Percentiles rank a stretch among this genome's conserved stretches.
phyloP scores from a whole-genome alignment of 2,113 vertebrate species.

The Hippotragus niger region DNA sequence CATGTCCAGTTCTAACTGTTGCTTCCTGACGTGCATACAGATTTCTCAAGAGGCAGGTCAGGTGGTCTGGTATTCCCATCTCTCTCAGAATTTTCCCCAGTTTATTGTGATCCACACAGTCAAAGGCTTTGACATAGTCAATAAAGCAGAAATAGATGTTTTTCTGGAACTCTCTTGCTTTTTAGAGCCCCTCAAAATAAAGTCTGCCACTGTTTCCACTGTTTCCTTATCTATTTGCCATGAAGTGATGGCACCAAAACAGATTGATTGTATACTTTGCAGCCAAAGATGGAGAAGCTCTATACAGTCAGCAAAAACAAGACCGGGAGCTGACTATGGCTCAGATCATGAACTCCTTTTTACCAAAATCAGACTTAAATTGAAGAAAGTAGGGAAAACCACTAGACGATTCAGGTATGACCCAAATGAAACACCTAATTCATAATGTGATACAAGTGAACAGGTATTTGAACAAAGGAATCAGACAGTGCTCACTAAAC shows the following conservation, averaged over 20 bases:
- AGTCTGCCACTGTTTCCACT: background rate
- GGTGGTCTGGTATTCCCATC: too few relatives aligned
- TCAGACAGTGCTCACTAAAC: background rate
- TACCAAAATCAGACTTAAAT: background rate
- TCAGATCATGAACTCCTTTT: background rate
- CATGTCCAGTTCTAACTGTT: too few relatives aligned
- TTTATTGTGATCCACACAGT: too few relatives aligned
- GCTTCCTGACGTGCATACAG: too few relatives aligned
- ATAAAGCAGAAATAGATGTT: too few relatives aligned
- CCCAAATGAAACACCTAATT: background rate
- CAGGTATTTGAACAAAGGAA: background rate
- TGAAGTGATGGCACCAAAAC: background rate
- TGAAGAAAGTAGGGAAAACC: background rate
- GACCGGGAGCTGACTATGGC: background rate
- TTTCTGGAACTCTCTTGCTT: too few relatives aligned
- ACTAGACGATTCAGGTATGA: background rate
- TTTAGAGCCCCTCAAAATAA: background rate
- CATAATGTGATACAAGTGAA: background rate
- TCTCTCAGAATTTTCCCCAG: too few relatives aligned
- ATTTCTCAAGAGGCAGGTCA: too few relatives aligned
- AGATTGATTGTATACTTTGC: background rate
- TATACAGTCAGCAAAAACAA: background rate
- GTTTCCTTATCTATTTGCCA: background rate
- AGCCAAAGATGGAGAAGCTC: background rate
- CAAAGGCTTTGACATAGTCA: too few relatives aligned